Evolutionary conservation across 2,797 vertebrate genomes (phyloP).

Genomic region (Pipistrellus pygmaeus): DNA sequence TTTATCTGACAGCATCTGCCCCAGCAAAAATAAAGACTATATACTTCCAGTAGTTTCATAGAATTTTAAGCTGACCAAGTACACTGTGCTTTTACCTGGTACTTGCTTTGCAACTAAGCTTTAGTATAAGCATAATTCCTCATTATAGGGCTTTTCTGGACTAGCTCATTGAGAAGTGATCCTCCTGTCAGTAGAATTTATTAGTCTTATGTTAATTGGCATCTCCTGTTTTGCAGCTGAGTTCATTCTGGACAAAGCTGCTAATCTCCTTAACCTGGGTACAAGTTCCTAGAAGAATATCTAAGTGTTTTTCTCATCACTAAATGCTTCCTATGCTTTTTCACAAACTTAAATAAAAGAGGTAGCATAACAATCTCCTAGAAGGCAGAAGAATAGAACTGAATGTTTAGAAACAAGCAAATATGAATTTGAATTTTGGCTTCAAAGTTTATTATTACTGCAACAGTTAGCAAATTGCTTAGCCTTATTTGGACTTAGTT

Average conservation of each 20-base stretch:
- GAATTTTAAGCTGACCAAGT: background rate
- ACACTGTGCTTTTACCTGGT: background rate
- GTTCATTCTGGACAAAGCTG: background rate
- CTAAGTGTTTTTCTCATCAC: background rate
- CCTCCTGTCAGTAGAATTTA: background rate
- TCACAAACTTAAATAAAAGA: background rate
- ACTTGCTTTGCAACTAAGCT: background rate
- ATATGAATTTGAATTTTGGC: background rate
- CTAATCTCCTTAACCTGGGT: background rate
- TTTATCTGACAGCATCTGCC: background rate
- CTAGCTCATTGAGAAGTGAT: background rate
- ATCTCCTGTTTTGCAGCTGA: background rate
- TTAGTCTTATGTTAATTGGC: background rate
- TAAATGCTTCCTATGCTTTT: background rate
- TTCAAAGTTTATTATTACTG: background rate
- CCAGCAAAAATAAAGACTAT: background rate
- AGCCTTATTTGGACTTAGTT: conserved; percentile 4
- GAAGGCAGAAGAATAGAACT: background rate
- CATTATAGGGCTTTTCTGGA: background rate
- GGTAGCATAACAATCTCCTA: background rate
- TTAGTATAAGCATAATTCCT: background rate
- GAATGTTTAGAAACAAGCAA: background rate
- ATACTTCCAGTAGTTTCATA: background rate
- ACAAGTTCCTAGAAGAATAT: background rate
- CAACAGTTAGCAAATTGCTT: background rate